A percentile compares a stretch with the other conserved stretches of the same genome.
Conservation (phyloP, 37 sponge, comb jelly and placozoan genomes). For the Ephydatia muelleri region DNA sequence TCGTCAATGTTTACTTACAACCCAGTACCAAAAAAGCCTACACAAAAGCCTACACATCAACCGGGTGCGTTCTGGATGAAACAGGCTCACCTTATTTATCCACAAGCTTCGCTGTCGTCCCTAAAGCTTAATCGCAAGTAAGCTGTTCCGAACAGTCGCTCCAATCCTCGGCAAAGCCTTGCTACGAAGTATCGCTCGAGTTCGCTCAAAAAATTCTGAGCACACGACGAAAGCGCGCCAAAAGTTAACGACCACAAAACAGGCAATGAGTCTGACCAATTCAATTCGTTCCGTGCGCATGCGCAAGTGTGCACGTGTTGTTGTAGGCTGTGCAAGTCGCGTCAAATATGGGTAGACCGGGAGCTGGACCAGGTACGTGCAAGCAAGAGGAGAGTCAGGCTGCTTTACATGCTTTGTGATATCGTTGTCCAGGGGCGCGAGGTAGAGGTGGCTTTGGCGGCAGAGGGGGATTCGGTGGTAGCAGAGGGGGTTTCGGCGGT, state of each 20-base stretch:
- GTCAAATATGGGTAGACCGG: background rate
- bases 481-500: slow-evolving; percentile 59
- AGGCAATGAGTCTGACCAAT: background rate
- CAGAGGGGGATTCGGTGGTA: slow-evolving; percentile 60
- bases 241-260: background rate
- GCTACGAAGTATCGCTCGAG: background rate
- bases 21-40: background rate
- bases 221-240: slow-evolving; percentile 1
- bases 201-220: background rate
- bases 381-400: background rate
- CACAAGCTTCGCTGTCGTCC: background rate
- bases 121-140: background rate
- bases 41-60: background rate
- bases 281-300: background rate
- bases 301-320: background rate
- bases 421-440: slow-evolving; percentile 10
- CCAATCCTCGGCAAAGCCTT: background rate
- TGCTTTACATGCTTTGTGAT: background rate
- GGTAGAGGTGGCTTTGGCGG: too few species aligned
- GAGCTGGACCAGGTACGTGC: background rate
- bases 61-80: background rate
- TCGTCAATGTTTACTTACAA: background rate
- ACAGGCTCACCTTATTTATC: background rate
- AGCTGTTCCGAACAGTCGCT: background rate
- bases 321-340: slow-evolving; percentile 5